Percentiles rank a stretch among this genome's conserved stretches.
phyloP scores from a whole-genome alignment of 2,888 invertebrate species.

The Pandemis cinnamomeana region DNA sequence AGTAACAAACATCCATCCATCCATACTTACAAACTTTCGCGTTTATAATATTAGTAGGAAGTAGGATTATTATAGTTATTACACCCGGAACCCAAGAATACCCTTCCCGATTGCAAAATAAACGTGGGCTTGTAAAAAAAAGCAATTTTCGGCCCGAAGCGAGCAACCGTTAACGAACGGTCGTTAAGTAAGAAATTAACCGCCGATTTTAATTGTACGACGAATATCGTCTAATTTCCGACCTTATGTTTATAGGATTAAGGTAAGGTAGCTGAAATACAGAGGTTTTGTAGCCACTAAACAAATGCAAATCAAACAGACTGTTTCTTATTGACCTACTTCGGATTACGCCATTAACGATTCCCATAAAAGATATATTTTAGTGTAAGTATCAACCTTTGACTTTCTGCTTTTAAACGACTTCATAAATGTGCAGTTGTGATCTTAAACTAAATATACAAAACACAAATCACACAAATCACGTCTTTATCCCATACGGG shows the following conservation, averaged over 20 bases:
- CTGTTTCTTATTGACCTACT: conserved; percentile 3
- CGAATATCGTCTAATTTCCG: background rate
- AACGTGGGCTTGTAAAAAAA: conserved; percentile 6
- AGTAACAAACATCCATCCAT: too few relatives aligned
- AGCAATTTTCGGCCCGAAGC: background rate
- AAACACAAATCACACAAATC: too few relatives aligned
- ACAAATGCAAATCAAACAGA: conserved; percentile 6
- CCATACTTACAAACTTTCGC: too few relatives aligned
- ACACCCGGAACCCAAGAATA: background rate
- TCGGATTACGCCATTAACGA: background rate
- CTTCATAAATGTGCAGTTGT: too few relatives aligned
- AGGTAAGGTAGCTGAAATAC: background rate
- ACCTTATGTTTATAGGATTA: background rate
- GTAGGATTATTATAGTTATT: background rate
- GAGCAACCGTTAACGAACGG: conserved; percentile 5
- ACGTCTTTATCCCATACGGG: too few relatives aligned
- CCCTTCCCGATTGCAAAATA: background rate
- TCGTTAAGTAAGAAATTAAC: conserved; percentile 12
- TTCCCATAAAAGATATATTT: background rate
- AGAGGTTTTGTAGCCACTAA: background rate
- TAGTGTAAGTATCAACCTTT: background rate
- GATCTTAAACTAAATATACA: too few relatives aligned
- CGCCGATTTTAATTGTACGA: background rate
- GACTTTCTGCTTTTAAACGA: too few relatives aligned
- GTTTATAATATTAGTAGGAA: too few relatives aligned